Percentiles rank a stretch among this genome's conserved stretches.
Conservation (phyloP, 2,797 vertebrate species). For the Acipenser ruthenus region DNA sequence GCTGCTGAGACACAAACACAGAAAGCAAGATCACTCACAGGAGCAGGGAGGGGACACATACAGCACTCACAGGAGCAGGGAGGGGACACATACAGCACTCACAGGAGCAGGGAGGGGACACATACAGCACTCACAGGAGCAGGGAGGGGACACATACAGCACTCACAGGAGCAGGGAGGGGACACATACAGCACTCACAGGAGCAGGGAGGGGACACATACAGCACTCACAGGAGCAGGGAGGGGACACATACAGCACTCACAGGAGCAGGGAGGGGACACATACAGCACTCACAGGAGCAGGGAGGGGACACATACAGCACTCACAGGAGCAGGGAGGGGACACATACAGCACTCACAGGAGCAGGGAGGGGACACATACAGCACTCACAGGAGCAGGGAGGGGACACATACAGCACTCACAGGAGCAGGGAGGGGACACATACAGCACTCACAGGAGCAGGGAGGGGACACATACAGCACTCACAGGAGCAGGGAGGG, state of each 20-base stretch:
- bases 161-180: constrained; percentile 3
- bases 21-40: constrained; percentile 8
- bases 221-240: constrained; percentile 5
- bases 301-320: constrained; percentile 8
- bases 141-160: constrained; percentile 8
- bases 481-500: constrained; percentile 3
- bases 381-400: constrained; percentile 5
- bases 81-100: constrained; percentile 8
- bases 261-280: constrained; percentile 6
- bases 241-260: constrained; percentile 8
- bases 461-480: constrained; percentile 8
- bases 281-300: constrained; percentile 7
- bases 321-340: constrained; percentile 3
- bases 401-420: constrained; percentile 8
- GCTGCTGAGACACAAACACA: constrained; percentile 77
- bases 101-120: constrained; percentile 6
- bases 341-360: constrained; percentile 9
- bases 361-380: constrained; percentile 8
- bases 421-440: constrained; percentile 6
- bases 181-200: constrained; percentile 9
- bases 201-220: constrained; percentile 8
- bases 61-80: constrained; percentile 4
- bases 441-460: constrained; percentile 7
- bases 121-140: constrained; percentile 7
- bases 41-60: constrained; percentile 8